These are phyloP conservation scores for Heterodera carotae DNA, from an alignment of 1,140 invertebrate genomes.

Conservation along the genomic window DNA sequence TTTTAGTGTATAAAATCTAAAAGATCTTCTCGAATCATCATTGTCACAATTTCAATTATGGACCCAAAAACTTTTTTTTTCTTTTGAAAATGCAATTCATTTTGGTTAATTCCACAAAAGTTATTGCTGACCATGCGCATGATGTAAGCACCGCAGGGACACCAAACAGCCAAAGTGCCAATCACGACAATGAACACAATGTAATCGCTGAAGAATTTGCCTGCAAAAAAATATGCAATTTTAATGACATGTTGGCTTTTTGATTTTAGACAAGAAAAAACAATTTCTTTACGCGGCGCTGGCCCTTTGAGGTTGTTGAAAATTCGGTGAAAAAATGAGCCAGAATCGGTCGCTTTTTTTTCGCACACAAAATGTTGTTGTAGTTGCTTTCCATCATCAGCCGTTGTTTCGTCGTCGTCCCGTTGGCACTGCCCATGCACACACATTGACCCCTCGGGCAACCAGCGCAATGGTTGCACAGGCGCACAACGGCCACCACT, in stretches of 20 bases:
- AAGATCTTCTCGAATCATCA: neutral
- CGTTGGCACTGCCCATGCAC: conserved; percentile 48
- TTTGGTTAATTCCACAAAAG: neutral
- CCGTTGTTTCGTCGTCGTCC: conserved; percentile 25
- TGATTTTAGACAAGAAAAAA: no score
- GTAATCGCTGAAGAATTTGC: conserved; percentile 47
- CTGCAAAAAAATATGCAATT: conserved; percentile 32
- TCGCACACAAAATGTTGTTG: conserved; percentile 45
- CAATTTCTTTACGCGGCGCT: conserved; percentile 30
- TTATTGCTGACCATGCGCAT: conserved; percentile 37
- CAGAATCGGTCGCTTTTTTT: conserved; percentile 43
- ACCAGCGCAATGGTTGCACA: conserved; percentile 18
- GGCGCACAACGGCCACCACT: conserved; percentile 25
- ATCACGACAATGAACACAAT: conserved; percentile 45
- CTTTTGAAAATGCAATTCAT: neutral
- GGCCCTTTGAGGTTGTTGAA: conserved; percentile 43
- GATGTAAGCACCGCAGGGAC: conserved; percentile 46
- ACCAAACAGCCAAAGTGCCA: conserved; percentile 42
- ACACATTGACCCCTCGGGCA: conserved; percentile 51
- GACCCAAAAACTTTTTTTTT: neutral
- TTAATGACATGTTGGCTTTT: neutral
- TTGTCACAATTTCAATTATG: neutral
- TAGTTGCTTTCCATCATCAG: neutral
- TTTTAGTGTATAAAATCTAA: neutral
- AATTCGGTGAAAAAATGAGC: conserved; percentile 40